phyloP scores from a whole-genome alignment of 2,797 vertebrate genomes.

The Manis crassicaudata region DNA sequence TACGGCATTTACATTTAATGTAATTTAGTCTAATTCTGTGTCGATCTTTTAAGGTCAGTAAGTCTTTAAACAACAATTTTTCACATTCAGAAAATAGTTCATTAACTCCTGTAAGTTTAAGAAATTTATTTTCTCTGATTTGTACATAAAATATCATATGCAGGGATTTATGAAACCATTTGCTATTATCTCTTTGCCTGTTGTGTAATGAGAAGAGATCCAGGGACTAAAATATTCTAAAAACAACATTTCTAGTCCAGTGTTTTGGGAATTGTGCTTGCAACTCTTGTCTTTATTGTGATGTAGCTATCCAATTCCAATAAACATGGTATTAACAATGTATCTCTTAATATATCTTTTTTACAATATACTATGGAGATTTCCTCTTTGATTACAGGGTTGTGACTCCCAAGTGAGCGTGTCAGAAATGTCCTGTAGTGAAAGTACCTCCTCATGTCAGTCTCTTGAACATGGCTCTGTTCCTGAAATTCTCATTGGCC shows the following conservation, averaged over 20 bases:
- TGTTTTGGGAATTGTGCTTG: slow-evolving; percentile 5
- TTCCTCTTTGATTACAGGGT: slow-evolving; percentile 86
- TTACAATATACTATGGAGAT: slow-evolving; percentile 60
- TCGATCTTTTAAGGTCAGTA: slow-evolving; percentile 19
- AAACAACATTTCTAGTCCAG: slow-evolving; percentile 23
- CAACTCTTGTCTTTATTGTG: not conserved
- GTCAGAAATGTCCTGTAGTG: slow-evolving; percentile 96
- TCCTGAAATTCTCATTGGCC: slow-evolving; percentile 96
- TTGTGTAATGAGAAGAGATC: not conserved
- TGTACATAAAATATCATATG: not conserved
- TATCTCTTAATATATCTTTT: not conserved
- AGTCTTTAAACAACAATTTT: slow-evolving; percentile 32
- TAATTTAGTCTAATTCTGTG: slow-evolving; percentile 39
- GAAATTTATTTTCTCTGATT: slow-evolving; percentile 15
- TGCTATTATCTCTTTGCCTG: slow-evolving; percentile 52
- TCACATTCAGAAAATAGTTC: slow-evolving; percentile 28
- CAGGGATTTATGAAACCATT: slow-evolving; percentile 59
- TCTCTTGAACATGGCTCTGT: slow-evolving; percentile 94
- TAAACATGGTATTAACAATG: not conserved
- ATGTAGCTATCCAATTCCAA: slow-evolving; percentile 46
- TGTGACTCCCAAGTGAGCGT: slow-evolving; percentile 95
- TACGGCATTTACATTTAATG: slow-evolving; percentile 43
- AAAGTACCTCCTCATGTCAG: slow-evolving; percentile 96
- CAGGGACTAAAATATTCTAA: slow-evolving; percentile 28
- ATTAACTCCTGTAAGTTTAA: not conserved